phyloP scores from a whole-genome alignment of 2,888 invertebrate genomes.

The Drosophila suboccidentalis region DNA sequence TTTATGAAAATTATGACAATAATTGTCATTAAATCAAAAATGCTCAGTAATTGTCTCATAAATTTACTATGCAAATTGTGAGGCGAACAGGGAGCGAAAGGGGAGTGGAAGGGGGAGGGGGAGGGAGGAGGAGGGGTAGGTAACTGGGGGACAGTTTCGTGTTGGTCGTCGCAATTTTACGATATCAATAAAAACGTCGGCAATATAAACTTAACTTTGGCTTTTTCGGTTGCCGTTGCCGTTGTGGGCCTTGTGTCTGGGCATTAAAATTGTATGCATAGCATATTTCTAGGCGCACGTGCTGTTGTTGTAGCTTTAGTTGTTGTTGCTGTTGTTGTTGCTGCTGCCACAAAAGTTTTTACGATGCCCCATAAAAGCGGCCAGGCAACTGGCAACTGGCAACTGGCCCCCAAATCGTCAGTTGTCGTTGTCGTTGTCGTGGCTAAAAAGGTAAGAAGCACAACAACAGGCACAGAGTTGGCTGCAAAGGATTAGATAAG shows the following conservation, averaged over 20 bases:
- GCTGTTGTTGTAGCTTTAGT: slow-evolving; percentile 26
- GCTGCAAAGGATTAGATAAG: slow-evolving; percentile 78
- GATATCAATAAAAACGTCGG: slow-evolving; percentile 81
- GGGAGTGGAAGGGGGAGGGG: neutral
- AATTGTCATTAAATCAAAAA: slow-evolving; percentile 83
- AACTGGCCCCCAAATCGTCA: slow-evolving; percentile 51
- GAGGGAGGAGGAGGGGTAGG: neutral
- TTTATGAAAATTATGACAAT: slow-evolving; percentile 82
- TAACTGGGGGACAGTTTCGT: slow-evolving; percentile 52
- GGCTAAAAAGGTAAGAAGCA: slow-evolving; percentile 14
- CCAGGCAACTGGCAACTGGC: slow-evolving; percentile 15
- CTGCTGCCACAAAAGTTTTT: slow-evolving; percentile 71
- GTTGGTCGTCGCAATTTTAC: slow-evolving; percentile 75
- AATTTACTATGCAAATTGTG: slow-evolving; percentile 81
- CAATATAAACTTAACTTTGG: slow-evolving; percentile 80
- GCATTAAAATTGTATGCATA: slow-evolving; percentile 75
- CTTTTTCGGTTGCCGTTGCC: slow-evolving; percentile 37
- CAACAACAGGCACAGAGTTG: slow-evolving; percentile 13
- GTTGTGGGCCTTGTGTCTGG: slow-evolving; percentile 26
- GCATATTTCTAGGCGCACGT: slow-evolving; percentile 79
- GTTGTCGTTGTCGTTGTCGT: neutral
- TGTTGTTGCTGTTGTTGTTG: slow-evolving; percentile 30
- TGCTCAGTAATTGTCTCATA: slow-evolving; percentile 82
- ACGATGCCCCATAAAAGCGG: slow-evolving; percentile 72
- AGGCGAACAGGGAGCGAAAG: slow-evolving; percentile 30